Evolutionary conservation across 2,113 vertebrate genomes (phyloP).

Genomic region (Salvelinus sp.): DNA sequence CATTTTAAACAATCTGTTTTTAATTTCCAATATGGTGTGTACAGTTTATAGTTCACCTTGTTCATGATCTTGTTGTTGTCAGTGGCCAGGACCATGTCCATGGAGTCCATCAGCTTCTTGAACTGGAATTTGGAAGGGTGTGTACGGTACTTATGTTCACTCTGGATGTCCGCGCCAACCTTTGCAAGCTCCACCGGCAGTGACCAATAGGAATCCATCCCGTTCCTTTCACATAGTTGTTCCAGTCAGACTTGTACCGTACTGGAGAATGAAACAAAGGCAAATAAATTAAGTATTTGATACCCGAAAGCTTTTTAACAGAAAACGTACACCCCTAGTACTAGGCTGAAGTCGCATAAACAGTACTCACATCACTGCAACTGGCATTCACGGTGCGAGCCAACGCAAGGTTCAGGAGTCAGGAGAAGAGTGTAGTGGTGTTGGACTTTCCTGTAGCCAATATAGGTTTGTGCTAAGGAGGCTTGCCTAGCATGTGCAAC

Average conservation of each 20-base stretch:
- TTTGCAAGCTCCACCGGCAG: conserved; percentile 87
- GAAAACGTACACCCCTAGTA: too few species aligned
- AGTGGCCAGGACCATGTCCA: conserved; percentile 88
- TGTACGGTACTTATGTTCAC: conserved; percentile 87
- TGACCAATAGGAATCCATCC: conserved; percentile 94
- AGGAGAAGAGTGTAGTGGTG: conserved; percentile 80
- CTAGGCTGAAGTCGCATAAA: neutral
- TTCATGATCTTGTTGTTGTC: conserved; percentile 91
- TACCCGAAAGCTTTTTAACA: neutral
- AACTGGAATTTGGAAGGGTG: conserved; percentile 86
- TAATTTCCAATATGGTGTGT: neutral
- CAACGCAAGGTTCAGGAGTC: conserved; percentile 79
- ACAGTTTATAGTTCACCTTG: conserved; percentile 73
- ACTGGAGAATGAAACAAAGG: conserved; percentile 58
- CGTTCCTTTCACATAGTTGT: conserved; percentile 81
- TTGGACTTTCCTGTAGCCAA: conserved; percentile 80
- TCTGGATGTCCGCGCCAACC: conserved; percentile 84
- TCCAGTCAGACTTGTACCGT: conserved; percentile 89
- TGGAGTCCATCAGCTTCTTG: conserved; percentile 87
- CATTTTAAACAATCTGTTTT: neutral
- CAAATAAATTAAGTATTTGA: neutral
- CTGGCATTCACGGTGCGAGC: conserved; percentile 78
- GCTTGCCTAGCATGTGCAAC: conserved; percentile 84
- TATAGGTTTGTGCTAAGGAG: conserved; percentile 76
- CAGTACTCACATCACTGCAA: conserved; percentile 85